Evolutionary conservation across 2,113 vertebrate species (phyloP), one percentile per base, ranked within the genome.

Genomic region (Daphoenositta chrysoptera): DNA sequence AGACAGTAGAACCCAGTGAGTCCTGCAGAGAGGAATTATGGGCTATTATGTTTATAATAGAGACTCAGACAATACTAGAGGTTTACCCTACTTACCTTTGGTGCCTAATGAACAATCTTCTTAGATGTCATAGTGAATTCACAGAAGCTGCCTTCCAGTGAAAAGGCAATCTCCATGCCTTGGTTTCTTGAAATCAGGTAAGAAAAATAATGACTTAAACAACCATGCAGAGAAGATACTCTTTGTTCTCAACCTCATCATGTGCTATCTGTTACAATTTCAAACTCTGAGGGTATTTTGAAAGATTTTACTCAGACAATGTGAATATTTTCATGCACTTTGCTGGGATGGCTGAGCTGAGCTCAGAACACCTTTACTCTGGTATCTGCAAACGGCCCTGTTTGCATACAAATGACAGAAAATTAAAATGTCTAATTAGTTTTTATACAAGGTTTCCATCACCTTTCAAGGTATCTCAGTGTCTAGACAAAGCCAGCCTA

Each of bases 51-150:
- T 96, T 93, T 60, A 45, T 60, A 92, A 95, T 8, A 89, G 75
- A 89, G 44, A 70, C 80, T 80, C 63, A 47, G 58, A 71, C 76
- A 97, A 84, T 91, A 97, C 15, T 89, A 97, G 90, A 96, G 82
- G 87, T 76, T 50, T 58, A 58, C 31, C 39, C 35, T 78, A 78
- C 88, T 93, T 96, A 93, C 54, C 27, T 81, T 51, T 93, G 85
- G 66, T 65, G 44, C 66, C 57, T n/a, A 91, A 94, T 26, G 66
- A 97, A 94, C 57, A 79, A 40, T 48, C 39, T 86, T 48, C 35
- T 22, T 45, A 65, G 69, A 92, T 19, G 6, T 39, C 16, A 27
- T 63, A 93, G 56, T 45, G 44, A 84, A 51, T 69, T 94, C 87
- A 94, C 30, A 90, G 88, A 96, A 76, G 45, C 22, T 87, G 45